Conservation (phyloP, 2,888 invertebrate genomes). For the Tipula lateralis region DNA sequence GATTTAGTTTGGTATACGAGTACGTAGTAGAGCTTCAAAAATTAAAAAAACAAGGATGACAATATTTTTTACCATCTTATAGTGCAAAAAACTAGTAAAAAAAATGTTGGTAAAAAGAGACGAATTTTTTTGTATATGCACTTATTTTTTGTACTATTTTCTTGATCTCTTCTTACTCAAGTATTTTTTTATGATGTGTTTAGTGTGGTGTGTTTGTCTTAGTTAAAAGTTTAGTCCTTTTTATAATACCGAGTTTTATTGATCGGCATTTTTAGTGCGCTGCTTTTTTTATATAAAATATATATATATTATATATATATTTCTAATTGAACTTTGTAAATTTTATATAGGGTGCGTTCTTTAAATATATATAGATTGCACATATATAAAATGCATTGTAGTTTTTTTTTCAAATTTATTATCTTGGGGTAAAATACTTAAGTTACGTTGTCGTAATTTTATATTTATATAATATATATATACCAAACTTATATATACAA, state of each 20-base stretch:
- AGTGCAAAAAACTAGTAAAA: neutral
- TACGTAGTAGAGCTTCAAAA: neutral
- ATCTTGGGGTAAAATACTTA: conserved; percentile 3
- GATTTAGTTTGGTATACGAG: neutral
- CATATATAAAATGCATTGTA: neutral
- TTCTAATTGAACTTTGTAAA: neutral
- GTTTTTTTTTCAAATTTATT: neutral
- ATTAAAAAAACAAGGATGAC: neutral
- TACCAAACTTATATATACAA: neutral
- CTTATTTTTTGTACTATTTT: conserved; percentile 6
- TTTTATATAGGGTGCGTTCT: neutral
- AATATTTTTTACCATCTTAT: conserved; percentile 6
- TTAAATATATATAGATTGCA: conserved; percentile 2
- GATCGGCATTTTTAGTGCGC: neutral
- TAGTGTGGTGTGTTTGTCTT: neutral
- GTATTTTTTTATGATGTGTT: conserved; percentile 2
- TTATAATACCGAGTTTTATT: neutral
- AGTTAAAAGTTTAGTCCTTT: neutral
- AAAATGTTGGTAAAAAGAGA: conserved; percentile 13
- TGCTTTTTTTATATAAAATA: neutral
- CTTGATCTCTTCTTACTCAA: conserved; percentile 19
- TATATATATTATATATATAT: neutral
- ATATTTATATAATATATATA: neutral
- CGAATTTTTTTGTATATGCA: conserved; percentile 4
- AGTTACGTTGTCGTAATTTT: neutral